A percentile compares a stretch with the other conserved stretches of the same genome.
Conservation (phyloP, 2,888 invertebrate genomes). For the Sarcophaga subvicina region DNA sequence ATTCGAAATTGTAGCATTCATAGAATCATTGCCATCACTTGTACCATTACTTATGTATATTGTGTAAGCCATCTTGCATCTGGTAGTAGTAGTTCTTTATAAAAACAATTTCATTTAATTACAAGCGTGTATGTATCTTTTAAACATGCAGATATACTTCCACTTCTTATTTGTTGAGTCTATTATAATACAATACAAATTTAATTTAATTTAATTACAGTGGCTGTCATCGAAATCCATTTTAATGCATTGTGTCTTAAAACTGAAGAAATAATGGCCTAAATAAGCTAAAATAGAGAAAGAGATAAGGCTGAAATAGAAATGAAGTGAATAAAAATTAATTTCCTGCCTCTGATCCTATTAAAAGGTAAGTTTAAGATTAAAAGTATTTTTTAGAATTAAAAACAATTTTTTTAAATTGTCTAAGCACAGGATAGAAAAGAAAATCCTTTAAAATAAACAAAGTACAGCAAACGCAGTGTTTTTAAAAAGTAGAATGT, state of each 20-base stretch:
- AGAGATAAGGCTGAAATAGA: not conserved
- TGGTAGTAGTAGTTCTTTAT: not conserved
- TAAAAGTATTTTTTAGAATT: not conserved
- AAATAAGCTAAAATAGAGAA: constrained; percentile 15
- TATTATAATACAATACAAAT: constrained; percentile 40
- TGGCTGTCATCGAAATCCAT: constrained; percentile 63
- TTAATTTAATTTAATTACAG: constrained; percentile 65
- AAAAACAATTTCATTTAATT: not conserved
- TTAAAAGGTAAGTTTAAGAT: constrained; percentile 14
- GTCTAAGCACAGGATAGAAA: too few relatives aligned
- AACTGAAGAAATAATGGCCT: constrained; percentile 50
- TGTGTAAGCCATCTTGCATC: too few relatives aligned
- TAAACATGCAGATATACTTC: constrained; percentile 1
- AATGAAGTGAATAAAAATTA: not conserved
- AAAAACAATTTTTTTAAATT: too few relatives aligned
- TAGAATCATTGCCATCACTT: too few relatives aligned
- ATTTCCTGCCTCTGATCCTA: too few relatives aligned
- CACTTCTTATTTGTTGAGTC: constrained; percentile 37
- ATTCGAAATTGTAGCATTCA: too few relatives aligned
- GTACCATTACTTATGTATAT: too few relatives aligned
- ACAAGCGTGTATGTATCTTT: not conserved
- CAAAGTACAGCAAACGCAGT: too few relatives aligned
- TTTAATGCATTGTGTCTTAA: constrained; percentile 59
- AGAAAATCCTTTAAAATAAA: too few relatives aligned
- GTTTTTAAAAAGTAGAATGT: too few relatives aligned